Evolutionary conservation across 2,797 vertebrate species (phyloP), one percentile per base, ranked within the genome.

Genomic region (Bryconaethiops microstoma): DNA sequence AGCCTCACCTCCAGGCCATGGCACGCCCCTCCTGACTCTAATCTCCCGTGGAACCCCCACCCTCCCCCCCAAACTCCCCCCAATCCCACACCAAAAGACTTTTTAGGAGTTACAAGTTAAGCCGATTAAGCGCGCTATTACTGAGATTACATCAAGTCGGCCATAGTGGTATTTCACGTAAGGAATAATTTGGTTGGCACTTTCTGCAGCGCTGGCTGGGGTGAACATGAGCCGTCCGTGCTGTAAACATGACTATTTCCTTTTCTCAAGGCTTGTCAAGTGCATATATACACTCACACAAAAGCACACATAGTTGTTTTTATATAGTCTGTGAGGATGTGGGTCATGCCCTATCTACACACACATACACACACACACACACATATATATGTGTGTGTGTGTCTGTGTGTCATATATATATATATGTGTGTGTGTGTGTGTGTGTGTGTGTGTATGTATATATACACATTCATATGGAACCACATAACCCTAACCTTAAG

Each of bases 1-100:
- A 86, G 90, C 89, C 91, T 93, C 92, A 94, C 92, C 92, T 92
- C 89, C 90, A 85, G 90, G 91, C 91, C 88, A 83, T 78, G 62
- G 80, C 88, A 86, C 87, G 75, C 86, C 82, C 88, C 82, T 82
- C 82, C 86, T 84, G 79, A 80, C 82, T 80, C 87, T 90, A 90
- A 92, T 91, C 89, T 87, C 71, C 77, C 21, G 17, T n/a, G 39
- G 40, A 59, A 48, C 79, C 74, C 78, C 80, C 81, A 45, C 42
- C 42, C 29, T 52, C 81, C 74, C 76, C 76, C 81, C 25, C 40
- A 83, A 87, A 64, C 77, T 7, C 52, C 21, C 68, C 60, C 75
- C 54, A 74, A 52, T 75, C 68, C 50, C 14, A 16, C 7, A 79
- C 73, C 74, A 84, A 88, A 82, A 86, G 82, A 85, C 86, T 87